A percentile compares a stretch with the other conserved stretches of the same genome.
Conservation (phyloP, 2,113 vertebrate genomes). For the Pachypanchax playfairii region DNA sequence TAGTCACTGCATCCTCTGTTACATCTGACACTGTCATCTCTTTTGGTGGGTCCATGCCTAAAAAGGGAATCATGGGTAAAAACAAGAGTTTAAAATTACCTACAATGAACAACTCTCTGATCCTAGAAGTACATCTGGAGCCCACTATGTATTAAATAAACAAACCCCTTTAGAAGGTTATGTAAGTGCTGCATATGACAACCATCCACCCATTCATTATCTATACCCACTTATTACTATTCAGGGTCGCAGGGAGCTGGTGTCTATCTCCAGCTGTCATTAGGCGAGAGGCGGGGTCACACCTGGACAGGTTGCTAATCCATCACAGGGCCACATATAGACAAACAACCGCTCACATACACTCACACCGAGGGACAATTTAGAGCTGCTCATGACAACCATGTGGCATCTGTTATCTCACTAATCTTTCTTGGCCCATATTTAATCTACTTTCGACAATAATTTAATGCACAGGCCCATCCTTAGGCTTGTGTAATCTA, state of each 20-base stretch:
- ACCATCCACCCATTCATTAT: no score
- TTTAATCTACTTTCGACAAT: constrained; percentile 23
- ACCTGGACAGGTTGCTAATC: no score
- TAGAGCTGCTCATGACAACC: no score
- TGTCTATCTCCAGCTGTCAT: no score
- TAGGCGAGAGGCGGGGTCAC: no score
- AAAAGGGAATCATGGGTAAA: neutral
- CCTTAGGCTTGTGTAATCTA: constrained; percentile 7
- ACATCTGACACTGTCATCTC: constrained; percentile 86
- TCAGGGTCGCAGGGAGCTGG: no score
- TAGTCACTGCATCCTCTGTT: constrained; percentile 84
- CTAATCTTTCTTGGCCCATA: constrained; percentile 9
- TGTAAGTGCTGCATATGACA: neutral
- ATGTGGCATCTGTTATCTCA: no score
- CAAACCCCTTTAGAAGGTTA: constrained; percentile 10
- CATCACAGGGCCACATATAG: no score
- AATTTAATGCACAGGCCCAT: constrained; percentile 39
- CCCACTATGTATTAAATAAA: neutral
- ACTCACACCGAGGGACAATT: no score
- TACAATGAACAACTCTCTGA: neutral
- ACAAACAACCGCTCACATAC: no score
- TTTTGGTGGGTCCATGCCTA: constrained; percentile 90
- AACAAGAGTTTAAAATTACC: neutral
- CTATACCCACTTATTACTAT: no score
- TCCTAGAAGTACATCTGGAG: neutral